Evolutionary conservation across 2,797 vertebrate genomes (phyloP).

Genomic region (Acipenser ruthenus): DNA sequence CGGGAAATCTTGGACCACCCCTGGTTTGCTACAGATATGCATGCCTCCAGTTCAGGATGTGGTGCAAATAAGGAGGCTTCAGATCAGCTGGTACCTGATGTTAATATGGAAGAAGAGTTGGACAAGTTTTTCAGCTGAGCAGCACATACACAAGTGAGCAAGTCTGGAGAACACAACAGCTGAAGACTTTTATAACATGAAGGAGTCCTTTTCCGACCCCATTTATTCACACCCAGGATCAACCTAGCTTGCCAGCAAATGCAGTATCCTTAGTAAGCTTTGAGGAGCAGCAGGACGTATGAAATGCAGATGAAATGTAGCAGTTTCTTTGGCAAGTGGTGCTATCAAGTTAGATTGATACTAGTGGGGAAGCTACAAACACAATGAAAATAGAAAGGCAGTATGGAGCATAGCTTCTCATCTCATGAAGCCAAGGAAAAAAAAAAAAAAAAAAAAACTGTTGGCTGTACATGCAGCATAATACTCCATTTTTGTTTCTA

Average conservation of each 20-base stretch:
- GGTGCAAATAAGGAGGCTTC: slow-evolving; percentile 74
- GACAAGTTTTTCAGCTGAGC: slow-evolving; percentile 97
- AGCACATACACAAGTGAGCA: slow-evolving; percentile 21
- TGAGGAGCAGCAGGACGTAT: slow-evolving; percentile 42
- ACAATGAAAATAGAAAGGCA: slow-evolving; percentile 63
- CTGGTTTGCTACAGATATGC: slow-evolving; percentile 64
- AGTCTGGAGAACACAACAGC: too few relatives aligned
- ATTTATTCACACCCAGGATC: slow-evolving; percentile 61
- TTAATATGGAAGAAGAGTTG: slow-evolving; percentile 95
- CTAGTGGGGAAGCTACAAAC: slow-evolving; percentile 35
- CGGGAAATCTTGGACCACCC: slow-evolving; percentile 77
- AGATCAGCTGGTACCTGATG: slow-evolving; percentile 96
- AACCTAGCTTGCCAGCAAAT: slow-evolving; percentile 51
- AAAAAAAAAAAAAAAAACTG: slow-evolving; percentile 39
- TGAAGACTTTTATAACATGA: slow-evolving; percentile 47
- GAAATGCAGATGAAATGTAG: slow-evolving; percentile 54
- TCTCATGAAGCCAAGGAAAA: slow-evolving; percentile 63
- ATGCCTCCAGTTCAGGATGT: slow-evolving; percentile 61
- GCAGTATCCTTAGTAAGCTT: slow-evolving; percentile 7
- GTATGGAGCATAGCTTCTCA: slow-evolving; percentile 48
- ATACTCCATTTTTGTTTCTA: slow-evolving; percentile 56
- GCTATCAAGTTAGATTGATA: slow-evolving; percentile 55
- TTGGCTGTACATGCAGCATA: slow-evolving; percentile 38
- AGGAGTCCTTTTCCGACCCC: slow-evolving; percentile 66
- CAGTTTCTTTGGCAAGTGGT: slow-evolving; percentile 56